These are phyloP conservation scores for Acarapis woodi DNA, from an alignment of 1,140 invertebrate species.

Conservation along the genomic window DNA sequence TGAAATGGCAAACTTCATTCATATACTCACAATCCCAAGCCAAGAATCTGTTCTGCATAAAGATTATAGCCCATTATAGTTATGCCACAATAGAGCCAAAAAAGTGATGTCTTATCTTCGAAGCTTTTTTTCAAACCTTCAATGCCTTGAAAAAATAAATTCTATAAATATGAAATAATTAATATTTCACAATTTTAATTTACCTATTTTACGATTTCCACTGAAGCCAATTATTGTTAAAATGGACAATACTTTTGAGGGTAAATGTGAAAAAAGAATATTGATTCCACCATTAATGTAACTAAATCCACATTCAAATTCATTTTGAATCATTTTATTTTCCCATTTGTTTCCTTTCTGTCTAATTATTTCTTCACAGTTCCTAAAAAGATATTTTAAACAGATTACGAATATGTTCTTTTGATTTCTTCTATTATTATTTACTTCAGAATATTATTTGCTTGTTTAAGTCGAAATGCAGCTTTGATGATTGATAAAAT, in stretches of 20 bases:
- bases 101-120: too few relatives aligned
- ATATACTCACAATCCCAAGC: too few relatives aligned
- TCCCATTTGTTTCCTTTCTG: conserved; percentile 1
- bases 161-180: not conserved
- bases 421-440: too few relatives aligned
- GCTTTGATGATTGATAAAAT: too few relatives aligned
- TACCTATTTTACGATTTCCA: conserved; percentile 25
- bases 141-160: not conserved
- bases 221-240: conserved; percentile 81
- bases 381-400: not conserved
- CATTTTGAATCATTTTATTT: not conserved
- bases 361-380: not conserved
- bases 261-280: conserved; percentile 38
- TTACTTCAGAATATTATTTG: too few relatives aligned
- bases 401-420: too few relatives aligned
- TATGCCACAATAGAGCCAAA: too few relatives aligned
- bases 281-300: not conserved
- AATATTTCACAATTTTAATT: not conserved
- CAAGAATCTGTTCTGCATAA: conserved; percentile 4
- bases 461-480: too few relatives aligned
- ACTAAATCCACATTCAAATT: not conserved
- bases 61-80: too few relatives aligned
- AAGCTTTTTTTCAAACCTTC: too few relatives aligned
- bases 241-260: conserved; percentile 47
- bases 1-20: too few relatives aligned